A percentile compares a stretch with the other conserved stretches of the same genome.
phyloP scores from a whole-genome alignment of 2,797 vertebrate species.

The Acipenser ruthenus region DNA sequence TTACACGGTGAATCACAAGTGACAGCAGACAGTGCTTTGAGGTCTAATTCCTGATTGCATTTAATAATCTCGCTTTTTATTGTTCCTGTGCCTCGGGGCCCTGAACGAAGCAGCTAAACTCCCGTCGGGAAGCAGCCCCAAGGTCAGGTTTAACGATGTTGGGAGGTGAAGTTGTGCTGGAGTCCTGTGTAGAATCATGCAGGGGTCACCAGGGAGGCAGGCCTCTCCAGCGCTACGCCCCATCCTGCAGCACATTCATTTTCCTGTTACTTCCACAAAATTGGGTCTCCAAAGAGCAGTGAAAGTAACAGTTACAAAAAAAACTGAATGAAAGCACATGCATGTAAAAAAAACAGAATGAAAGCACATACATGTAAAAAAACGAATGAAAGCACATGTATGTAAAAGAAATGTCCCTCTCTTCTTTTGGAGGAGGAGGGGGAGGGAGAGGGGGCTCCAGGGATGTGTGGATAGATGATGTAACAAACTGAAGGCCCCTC shows the following conservation, averaged over 20 bases:
- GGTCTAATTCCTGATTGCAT: slow-evolving; percentile 51
- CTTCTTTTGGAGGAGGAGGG: neutral
- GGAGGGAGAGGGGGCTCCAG: neutral
- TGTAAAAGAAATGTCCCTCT: neutral
- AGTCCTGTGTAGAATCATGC: slow-evolving; percentile 25
- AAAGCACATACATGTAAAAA: slow-evolving; percentile 5
- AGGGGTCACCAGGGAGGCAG: slow-evolving; percentile 20
- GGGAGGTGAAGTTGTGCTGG: slow-evolving; percentile 31
- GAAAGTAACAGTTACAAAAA: slow-evolving; percentile 18
- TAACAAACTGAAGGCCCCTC: slow-evolving; percentile 11
- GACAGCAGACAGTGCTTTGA: slow-evolving; percentile 50
- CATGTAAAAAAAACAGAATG: slow-evolving; percentile 5
- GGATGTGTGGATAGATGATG: slow-evolving; percentile 3
- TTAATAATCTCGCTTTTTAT: slow-evolving; percentile 45
- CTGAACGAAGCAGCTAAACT: slow-evolving; percentile 33
- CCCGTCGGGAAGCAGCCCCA: slow-evolving; percentile 29
- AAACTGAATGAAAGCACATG: slow-evolving; percentile 8
- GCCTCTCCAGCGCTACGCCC: neutral
- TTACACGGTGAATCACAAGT: too few relatives aligned
- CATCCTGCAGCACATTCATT: slow-evolving; percentile 21
- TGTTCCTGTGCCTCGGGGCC: slow-evolving; percentile 32
- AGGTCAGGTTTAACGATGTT: slow-evolving; percentile 42
- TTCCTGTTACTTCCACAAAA: slow-evolving; percentile 18
- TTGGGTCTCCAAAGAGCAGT: slow-evolving; percentile 12
- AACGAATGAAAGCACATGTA: slow-evolving; percentile 16